Evolutionary conservation across 1,140 invertebrate species (phyloP).

Genomic region (Acyrthosiphon pisum): DNA sequence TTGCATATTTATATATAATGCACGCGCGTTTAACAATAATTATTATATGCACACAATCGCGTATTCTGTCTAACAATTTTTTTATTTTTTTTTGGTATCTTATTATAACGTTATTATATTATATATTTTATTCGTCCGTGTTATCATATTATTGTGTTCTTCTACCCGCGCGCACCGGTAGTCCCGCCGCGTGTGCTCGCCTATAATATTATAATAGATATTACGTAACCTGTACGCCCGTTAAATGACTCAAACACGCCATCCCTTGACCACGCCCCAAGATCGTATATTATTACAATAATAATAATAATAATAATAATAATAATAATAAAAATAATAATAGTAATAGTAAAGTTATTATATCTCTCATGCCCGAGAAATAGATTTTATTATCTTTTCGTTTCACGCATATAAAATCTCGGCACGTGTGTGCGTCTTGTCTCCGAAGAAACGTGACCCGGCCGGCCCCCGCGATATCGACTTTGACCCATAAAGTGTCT

Average conservation of each 20-base stretch:
- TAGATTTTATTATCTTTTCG: constrained; percentile 36
- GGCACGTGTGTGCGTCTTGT: background rate
- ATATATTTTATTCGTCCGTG: background rate
- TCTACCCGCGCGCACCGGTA: background rate
- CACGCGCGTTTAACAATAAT: background rate
- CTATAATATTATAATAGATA: constrained; percentile 11
- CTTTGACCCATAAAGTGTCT: constrained; percentile 40
- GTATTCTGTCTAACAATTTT: background rate
- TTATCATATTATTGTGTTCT: background rate
- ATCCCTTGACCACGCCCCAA: constrained; percentile 46
- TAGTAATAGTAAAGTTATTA: background rate
- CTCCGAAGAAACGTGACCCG: constrained; percentile 41
- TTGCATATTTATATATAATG: background rate
- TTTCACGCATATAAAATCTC: background rate
- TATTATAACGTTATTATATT: background rate
- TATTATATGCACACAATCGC: background rate
- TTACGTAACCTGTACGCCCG: background rate
- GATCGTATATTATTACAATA: constrained; percentile 8
- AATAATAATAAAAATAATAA: no score
- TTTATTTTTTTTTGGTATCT: background rate
- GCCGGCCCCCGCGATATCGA: background rate
- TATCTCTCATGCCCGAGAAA: constrained; percentile 23
- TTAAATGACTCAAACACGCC: constrained; percentile 28
- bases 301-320: no score
- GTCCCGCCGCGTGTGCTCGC: background rate